These are phyloP conservation scores for Hydrozoanthus tunicans DNA, from an alignment of 64 coral and sea anemone species.

Conservation along the genomic window DNA sequence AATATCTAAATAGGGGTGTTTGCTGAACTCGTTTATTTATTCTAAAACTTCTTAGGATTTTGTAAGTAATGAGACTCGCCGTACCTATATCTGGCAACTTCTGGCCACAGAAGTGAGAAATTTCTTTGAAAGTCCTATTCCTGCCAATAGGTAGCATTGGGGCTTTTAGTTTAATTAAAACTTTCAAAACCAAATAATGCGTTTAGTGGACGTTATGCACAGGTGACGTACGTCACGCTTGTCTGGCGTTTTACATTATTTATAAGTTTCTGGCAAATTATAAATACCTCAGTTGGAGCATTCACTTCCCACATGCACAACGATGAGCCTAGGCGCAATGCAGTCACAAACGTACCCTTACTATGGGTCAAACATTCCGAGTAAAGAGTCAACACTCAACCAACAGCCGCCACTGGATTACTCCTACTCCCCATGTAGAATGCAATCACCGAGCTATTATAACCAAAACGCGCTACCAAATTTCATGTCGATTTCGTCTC, in stretches of 20 bases:
- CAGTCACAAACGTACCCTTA: conserved; percentile 93
- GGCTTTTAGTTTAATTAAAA: conserved; percentile 96
- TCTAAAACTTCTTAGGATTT: conserved; percentile 22
- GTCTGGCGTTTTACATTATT: conserved; percentile 99
- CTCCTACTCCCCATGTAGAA: conserved; percentile 94
- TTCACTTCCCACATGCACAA: conserved; percentile 72
- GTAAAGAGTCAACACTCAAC: conserved; percentile 63
- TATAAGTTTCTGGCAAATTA: conserved; percentile 92
- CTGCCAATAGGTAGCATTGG: conserved; percentile 80
- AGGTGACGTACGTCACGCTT: conserved; percentile 99
- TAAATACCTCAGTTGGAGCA: conserved; percentile 89
- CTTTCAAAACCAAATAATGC: conserved; percentile 98
- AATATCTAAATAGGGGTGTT: conserved; percentile 56
- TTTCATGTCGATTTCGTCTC: conserved; percentile 85
- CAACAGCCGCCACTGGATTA: conserved; percentile 84
- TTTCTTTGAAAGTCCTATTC: conserved; percentile 67
- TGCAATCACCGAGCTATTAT: conserved; percentile 98
- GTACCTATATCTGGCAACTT: conserved; percentile 47
- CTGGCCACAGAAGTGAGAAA: conserved; percentile 57
- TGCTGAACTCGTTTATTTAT: conserved; percentile 62
- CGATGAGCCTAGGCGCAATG: conserved; percentile 90
- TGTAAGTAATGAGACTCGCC: conserved; percentile 48
- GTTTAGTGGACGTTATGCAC: conserved; percentile 91
- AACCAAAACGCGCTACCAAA: conserved; percentile 84
- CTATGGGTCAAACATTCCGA: conserved; percentile 64